Base-by-base conservation (phyloP, 2,888 invertebrate species). In the Chaitophorus viminalis region DNA sequence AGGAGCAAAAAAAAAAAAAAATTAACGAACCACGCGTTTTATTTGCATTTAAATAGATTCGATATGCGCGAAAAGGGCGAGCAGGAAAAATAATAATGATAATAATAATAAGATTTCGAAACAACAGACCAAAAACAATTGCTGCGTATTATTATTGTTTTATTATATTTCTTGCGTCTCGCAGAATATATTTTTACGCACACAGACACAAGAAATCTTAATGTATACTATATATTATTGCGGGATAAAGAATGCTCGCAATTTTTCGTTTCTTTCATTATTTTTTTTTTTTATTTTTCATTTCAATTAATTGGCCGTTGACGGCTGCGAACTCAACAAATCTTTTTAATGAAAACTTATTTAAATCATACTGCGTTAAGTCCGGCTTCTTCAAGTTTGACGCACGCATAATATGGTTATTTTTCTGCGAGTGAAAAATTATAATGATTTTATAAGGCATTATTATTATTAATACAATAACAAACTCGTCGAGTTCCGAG, bases 1-100 rank as follows among this genome's bases (percentile, higher is more conserved):
- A 86, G 31, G 74, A 65, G 81, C 79, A 39, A 17, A 21, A 5
- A 25, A 31, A 36, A 14, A 29, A 14, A 14, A 52, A n/a, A n/a
- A n/a, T n/a, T n/a, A n/a, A n/a, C n/a, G n/a, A n/a, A n/a, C n/a
- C 70, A 33, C 17, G 39, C 39, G 18, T 75, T 81, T 75, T 72
- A 87, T 87, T 87, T 87, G 87, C 87, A 87, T 87, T 87, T 87
- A 79, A 87, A 87, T 87, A 65, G 87, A 81, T 87, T 87, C 60
- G 74, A 85, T 76, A 77, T 76, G 11, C 83, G 60, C 21, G 31
- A 25, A 21, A 60, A 70, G 2, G 70, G 14, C n/a, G n/a, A 25
- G 17, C 14, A 21, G 39, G 74, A n/a, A 29, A 54, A n/a, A n/a
- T n/a, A n/a, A n/a, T n/a, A n/a, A n/a, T n/a, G n/a, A 60, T 29